These are phyloP conservation scores for Alouatta palliata DNA, from an alignment of 2,113 vertebrate genomes.

Conservation along the genomic window DNA sequence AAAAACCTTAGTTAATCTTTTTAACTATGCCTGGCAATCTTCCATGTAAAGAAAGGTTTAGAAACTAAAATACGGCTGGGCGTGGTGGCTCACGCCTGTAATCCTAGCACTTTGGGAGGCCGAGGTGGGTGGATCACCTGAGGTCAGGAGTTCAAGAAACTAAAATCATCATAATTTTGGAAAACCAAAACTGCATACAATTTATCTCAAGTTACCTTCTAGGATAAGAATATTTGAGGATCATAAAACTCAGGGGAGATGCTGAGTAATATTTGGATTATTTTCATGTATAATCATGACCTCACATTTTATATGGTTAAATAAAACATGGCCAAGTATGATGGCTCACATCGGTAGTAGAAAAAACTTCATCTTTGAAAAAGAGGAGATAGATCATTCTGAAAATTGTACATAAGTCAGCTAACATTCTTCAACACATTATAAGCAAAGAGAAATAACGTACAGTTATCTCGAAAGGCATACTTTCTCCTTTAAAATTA, in stretches of 20 bases:
- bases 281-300: slow-evolving; percentile 5
- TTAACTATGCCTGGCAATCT: slow-evolving; percentile 25
- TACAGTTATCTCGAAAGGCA: background rate
- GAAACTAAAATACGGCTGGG: slow-evolving; percentile 26
- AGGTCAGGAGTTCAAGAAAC: background rate
- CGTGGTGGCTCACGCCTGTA: too few species aligned
- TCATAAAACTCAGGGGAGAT: slow-evolving; percentile 45
- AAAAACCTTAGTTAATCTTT: background rate
- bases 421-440: slow-evolving; percentile 7
- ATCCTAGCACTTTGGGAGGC: too few species aligned
- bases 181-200: background rate
- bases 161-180: slow-evolving; percentile 17
- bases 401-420: slow-evolving; percentile 4
- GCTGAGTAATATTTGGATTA: slow-evolving; percentile 33
- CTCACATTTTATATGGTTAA: slow-evolving; percentile 29
- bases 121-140: too few species aligned
- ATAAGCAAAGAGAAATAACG: slow-evolving; percentile 10
- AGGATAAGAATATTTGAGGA: slow-evolving; percentile 40
- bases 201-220: slow-evolving; percentile 30
- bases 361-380: background rate
- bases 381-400: background rate
- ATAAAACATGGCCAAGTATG: background rate
- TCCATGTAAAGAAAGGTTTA: slow-evolving; percentile 21
- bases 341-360: background rate
- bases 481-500: slow-evolving; percentile 25